phyloP scores from a whole-genome alignment of 1,140 invertebrate species.

The Hyles euphorbiae region DNA sequence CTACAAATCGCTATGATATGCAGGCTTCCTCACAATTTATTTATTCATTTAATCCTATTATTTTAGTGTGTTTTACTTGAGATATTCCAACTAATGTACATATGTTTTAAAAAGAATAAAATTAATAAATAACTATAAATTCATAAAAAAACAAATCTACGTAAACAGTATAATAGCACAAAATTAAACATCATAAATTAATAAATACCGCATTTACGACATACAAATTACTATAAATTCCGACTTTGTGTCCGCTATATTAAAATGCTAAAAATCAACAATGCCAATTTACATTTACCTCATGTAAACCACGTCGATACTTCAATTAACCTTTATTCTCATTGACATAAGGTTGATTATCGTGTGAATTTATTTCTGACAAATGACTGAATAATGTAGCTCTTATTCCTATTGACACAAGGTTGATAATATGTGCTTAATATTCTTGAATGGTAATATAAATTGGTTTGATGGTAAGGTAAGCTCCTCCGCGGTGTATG shows the following conservation, averaged over 20 bases:
- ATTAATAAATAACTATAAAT: no score
- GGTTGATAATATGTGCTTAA: constrained; percentile 12
- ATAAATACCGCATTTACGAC: constrained; percentile 32
- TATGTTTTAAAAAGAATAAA: no score
- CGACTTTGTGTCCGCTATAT: constrained; percentile 51
- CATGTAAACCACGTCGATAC: not conserved
- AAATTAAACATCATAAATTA: constrained; percentile 42
- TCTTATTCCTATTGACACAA: constrained; percentile 13
- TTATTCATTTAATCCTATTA: no score
- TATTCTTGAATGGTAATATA: constrained; percentile 9
- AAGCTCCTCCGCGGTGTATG: constrained; percentile 34
- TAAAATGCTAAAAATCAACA: constrained; percentile 49
- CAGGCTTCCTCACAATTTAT: no score
- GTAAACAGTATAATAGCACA: constrained; percentile 5
- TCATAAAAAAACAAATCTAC: not conserved
- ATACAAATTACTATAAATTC: constrained; percentile 39
- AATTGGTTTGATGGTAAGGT: constrained; percentile 24
- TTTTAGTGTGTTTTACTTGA: no score
- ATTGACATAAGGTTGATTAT: no score
- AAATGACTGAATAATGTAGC: not conserved
- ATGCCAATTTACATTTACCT: constrained; percentile 12
- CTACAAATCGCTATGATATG: no score
- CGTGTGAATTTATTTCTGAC: not conserved
- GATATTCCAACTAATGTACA: no score
- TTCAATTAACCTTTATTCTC: not conserved